Evolutionary conservation across 53 echinoderm and acorn worm species (phyloP).

Genomic region (Patiria pectinifera): DNA sequence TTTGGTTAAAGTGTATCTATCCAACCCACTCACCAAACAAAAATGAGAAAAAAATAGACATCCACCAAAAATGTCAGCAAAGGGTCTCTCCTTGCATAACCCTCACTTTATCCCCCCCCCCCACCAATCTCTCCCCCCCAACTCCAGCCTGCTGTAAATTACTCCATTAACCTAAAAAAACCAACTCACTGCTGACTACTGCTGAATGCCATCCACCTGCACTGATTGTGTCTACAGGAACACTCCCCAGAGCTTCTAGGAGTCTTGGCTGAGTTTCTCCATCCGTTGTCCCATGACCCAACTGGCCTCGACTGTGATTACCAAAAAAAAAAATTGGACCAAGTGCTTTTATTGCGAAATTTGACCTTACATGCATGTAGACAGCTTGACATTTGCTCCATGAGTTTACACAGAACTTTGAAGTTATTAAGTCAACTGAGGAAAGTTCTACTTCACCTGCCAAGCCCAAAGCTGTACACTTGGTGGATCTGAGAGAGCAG

Average conservation of each 20-base stretch:
- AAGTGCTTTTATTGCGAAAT: no score
- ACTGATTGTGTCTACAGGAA: constrained; percentile 73
- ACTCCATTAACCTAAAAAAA: neutral
- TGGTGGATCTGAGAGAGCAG: constrained; percentile 67
- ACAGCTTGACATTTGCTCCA: neutral
- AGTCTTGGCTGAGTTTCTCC: constrained; percentile 68
- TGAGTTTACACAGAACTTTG: neutral
- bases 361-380: no score
- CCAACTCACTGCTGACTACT: constrained; percentile 83
- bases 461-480: constrained; percentile 78
- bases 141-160: neutral
- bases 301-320: constrained; percentile 80
- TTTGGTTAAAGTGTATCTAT: no score
- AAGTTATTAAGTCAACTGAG: neutral
- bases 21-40: no score
- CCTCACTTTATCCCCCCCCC: neutral
- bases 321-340: neutral
- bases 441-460: constrained; percentile 66
- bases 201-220: constrained; percentile 97
- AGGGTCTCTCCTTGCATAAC: no score
- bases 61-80: no score
- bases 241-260: constrained; percentile 77
- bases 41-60: no score
- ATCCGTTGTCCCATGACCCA: constrained; percentile 84
- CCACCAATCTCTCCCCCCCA: neutral